Conservation (phyloP, 2,797 vertebrate genomes). For the Lithobates pipiens region DNA sequence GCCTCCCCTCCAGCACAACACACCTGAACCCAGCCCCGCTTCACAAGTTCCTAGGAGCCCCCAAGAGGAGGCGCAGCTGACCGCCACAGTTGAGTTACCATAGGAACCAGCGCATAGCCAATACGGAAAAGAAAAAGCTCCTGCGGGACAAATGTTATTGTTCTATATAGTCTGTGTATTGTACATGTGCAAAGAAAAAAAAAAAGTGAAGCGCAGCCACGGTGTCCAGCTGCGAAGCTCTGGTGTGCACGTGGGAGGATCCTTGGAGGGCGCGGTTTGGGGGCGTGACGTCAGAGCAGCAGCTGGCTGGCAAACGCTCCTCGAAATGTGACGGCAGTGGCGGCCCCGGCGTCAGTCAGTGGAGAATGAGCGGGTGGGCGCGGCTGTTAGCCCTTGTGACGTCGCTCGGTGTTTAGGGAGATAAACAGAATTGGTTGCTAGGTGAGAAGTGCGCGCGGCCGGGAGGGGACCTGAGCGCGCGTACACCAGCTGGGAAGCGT, state of each 20-base stretch:
- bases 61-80: conserved; percentile 8
- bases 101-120: not conserved
- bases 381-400: conserved; percentile 2
- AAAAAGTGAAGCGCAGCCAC: not conserved
- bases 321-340: conserved; percentile 67
- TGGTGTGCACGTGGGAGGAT: conserved; percentile 47
- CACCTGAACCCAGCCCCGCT: not conserved
- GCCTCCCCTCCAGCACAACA: not conserved
- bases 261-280: conserved; percentile 58
- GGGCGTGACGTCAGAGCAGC: conserved; percentile 71
- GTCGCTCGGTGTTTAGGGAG: conserved; percentile 75
- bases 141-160: not conserved
- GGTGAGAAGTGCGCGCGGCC: conserved; percentile 66
- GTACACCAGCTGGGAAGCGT: not conserved
- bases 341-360: conserved; percentile 39
- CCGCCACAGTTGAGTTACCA: not conserved
- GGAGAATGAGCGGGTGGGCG: conserved; percentile 48
- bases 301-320: conserved; percentile 70
- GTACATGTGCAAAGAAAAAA: not conserved
- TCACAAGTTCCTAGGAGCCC: not conserved
- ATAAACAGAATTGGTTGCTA: conserved; percentile 66
- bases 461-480: not conserved
- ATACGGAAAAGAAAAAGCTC: not conserved
- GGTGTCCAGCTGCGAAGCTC: not conserved
- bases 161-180: not conserved